phyloP scores from a whole-genome alignment of 37 sponge, comb jelly and placozoan species.

The Chondrilla cf. caribensis region DNA sequence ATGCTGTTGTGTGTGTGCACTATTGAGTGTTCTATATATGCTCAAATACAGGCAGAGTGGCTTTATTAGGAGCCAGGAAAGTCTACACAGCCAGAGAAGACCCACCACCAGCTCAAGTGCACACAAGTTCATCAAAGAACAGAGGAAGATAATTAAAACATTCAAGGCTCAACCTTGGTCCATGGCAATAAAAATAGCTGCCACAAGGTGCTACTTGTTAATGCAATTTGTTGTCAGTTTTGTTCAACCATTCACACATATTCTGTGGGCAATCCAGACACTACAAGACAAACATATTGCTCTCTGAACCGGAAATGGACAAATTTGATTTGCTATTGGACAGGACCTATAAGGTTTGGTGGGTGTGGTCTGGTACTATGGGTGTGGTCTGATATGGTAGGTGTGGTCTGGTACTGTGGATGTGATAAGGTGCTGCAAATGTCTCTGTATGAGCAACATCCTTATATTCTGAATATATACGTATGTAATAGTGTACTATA shows the following conservation, averaged over 20 bases:
- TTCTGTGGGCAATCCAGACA: background rate
- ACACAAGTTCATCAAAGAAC: conserved; percentile 59
- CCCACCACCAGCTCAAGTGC: conserved; percentile 31
- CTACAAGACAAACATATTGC: background rate
- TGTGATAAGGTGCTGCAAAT: too few relatives aligned
- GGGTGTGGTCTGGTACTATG: background rate
- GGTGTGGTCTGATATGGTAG: too few relatives aligned
- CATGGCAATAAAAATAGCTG: conserved; percentile 67
- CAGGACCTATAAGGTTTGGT: background rate
- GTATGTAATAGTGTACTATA: too few relatives aligned
- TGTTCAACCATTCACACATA: background rate
- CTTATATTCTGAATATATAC: too few relatives aligned
- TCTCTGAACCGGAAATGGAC: conserved; percentile 4
- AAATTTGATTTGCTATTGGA: conserved; percentile 2
- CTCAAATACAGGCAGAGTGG: too few relatives aligned
- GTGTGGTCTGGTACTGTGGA: too few relatives aligned
- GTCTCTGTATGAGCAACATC: too few relatives aligned
- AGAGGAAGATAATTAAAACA: conserved; percentile 51
- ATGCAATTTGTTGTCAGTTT: too few relatives aligned
- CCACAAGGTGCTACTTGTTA: conserved; percentile 33
- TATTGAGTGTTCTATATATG: too few relatives aligned
- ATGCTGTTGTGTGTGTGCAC: too few relatives aligned
- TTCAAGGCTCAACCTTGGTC: conserved; percentile 79
- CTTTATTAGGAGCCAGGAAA: background rate
- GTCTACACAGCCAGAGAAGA: background rate